Evolutionary conservation across 2,888 invertebrate species (phyloP).

Genomic region (Lottia scabra): DNA sequence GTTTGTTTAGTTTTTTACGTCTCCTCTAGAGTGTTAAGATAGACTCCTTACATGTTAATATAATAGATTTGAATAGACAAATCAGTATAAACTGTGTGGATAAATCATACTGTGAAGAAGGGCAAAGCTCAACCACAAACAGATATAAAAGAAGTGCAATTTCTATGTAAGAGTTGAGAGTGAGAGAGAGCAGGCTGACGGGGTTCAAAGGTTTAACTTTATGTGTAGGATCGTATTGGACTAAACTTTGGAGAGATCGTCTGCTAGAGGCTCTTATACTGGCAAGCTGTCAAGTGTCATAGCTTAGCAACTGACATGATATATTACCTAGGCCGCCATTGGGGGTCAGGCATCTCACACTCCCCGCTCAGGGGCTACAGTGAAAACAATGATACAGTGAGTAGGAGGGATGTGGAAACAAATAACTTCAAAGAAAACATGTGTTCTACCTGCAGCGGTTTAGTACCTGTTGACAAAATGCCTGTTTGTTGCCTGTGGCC

Average conservation of each 20-base stretch:
- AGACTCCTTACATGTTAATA: no score
- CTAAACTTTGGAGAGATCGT: constrained; percentile 2
- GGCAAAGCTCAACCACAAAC: constrained; percentile 3
- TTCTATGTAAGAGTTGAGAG: constrained; percentile 1
- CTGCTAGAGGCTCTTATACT: constrained; percentile 23
- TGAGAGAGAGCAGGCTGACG: constrained; percentile 1
- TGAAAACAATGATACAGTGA: constrained; percentile 26
- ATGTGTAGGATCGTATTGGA: constrained; percentile 2
- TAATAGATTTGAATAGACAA: not conserved
- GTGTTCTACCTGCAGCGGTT: constrained; percentile 31
- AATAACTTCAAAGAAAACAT: constrained; percentile 15
- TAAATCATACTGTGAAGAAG: constrained; percentile 3
- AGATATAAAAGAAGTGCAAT: constrained; percentile 4
- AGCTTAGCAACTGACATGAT: constrained; percentile 62
- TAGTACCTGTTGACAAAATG: constrained; percentile 35
- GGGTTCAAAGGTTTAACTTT: constrained; percentile 1
- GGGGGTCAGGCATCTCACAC: constrained; percentile 40
- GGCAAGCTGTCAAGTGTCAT: constrained; percentile 65
- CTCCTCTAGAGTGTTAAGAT: no score
- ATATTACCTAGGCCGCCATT: constrained; percentile 55
- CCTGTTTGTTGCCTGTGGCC: constrained; percentile 55
- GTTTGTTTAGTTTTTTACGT: no score
- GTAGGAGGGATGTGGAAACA: constrained; percentile 19
- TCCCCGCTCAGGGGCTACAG: constrained; percentile 22
- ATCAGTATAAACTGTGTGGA: not conserved